Evolutionary conservation across 2,113 vertebrate genomes (phyloP).

Genomic region (Clinocottus analis): DNA sequence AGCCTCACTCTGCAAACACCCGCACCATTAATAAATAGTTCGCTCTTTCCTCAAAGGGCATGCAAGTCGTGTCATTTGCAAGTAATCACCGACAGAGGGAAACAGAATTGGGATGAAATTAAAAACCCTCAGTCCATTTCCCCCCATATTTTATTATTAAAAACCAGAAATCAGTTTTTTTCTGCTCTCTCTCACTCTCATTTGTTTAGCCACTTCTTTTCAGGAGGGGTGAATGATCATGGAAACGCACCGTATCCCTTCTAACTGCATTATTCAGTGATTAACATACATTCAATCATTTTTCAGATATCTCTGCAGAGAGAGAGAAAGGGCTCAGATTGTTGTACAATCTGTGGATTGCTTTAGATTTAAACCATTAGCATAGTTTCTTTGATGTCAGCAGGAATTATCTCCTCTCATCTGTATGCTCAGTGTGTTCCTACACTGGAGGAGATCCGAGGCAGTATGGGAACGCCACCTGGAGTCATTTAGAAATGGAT

Average conservation of each 20-base stretch:
- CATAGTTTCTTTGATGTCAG: slow-evolving; percentile 62
- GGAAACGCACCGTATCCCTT: slow-evolving; percentile 42
- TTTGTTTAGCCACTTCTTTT: slow-evolving; percentile 18
- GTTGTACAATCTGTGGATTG: slow-evolving; percentile 18
- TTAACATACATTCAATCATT: slow-evolving; percentile 47
- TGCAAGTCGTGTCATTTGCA: slow-evolving; percentile 48
- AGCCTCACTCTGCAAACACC: slow-evolving; percentile 64
- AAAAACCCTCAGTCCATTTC: slow-evolving; percentile 53
- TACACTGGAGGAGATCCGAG: slow-evolving; percentile 17
- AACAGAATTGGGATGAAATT: slow-evolving; percentile 54
- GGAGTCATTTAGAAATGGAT: slow-evolving; percentile 42
- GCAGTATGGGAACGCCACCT: slow-evolving; percentile 38
- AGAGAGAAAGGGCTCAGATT: slow-evolving; percentile 31
- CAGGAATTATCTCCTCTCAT: slow-evolving; percentile 45
- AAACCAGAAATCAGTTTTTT: slow-evolving; percentile 37
- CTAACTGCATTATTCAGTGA: slow-evolving; percentile 64
- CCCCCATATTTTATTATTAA: slow-evolving; percentile 52
- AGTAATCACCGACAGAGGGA: slow-evolving; percentile 37
- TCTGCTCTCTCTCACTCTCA: neutral
- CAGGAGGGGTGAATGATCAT: slow-evolving; percentile 48
- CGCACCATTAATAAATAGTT: slow-evolving; percentile 60
- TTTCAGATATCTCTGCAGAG: slow-evolving; percentile 23
- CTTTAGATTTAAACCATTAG: slow-evolving; percentile 33
- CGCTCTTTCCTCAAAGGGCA: slow-evolving; percentile 48
- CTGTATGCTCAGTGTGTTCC: slow-evolving; percentile 35